Evolutionary conservation across 2,888 invertebrate genomes (phyloP), one percentile per base, ranked within the genome.

Genomic region (Gonocerus acuteangulatus): DNA sequence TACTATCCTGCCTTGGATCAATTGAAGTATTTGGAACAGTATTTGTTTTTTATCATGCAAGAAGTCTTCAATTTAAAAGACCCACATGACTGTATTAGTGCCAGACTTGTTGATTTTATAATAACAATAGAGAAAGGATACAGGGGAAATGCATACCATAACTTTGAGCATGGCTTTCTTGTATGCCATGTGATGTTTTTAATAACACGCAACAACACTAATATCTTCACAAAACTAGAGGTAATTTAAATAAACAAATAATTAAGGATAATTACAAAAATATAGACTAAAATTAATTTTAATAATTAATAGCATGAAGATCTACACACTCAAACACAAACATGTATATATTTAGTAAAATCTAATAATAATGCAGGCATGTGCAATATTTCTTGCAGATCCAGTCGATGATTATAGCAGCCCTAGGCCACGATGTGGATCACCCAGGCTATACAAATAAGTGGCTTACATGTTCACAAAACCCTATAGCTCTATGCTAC

Each of bases 391-490:
- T 7, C 45, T 61, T 70, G 58, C 64, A 82, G 82, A 74, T 75
- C 1, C 75, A 77, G 62, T 78, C 78, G 0, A 72, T 84, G 27
- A 75, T 83, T 73, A 70, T 82, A 39, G 76, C 80, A 0, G 79
- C 81, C 0, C 69, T 83, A 0, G 80, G 81, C 70, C 84, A 84
- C 69, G 83, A 84, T 71, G 67, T 82, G 48, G 83, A 83, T 72
- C 83, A 83, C 69, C 79, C 78, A 0, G 84, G 83, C 1, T 77
- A 73, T 69, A 83, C 82, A 65, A 83, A 83, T 70, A 82, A 80
- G 71, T 83, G 78, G 72, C 72, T 83, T 2, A 71, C 77, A 60
- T 72, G 80, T 9, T 75, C 76, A 64, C 78, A 79, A 64, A 79
- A 82, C 61, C 77, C 78, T 0, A 73, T 83, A 11, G 72, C 79